phyloP scores from a whole-genome alignment of 92 coral and sea anemone genomes.

The Montipora capitata region DNA sequence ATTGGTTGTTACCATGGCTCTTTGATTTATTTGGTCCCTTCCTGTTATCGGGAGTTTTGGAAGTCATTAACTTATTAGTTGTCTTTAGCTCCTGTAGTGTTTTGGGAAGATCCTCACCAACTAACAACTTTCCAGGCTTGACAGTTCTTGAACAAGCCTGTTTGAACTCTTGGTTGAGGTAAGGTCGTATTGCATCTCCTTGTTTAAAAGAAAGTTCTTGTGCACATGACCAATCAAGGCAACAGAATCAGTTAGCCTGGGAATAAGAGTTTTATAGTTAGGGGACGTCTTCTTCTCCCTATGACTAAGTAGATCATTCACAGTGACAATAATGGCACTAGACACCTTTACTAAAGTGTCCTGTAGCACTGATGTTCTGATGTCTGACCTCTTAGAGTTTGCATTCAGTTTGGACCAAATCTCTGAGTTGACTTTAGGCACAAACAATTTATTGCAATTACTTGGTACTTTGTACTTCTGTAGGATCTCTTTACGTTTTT shows the following conservation, averaged over 20 bases:
- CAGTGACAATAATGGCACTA: not conserved
- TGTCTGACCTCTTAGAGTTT: not conserved
- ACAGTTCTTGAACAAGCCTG: conserved; percentile 37
- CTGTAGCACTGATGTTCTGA: not conserved
- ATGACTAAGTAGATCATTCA: not conserved
- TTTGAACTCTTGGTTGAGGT: conserved; percentile 12
- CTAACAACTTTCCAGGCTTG: conserved; percentile 40
- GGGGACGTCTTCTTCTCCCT: not conserved
- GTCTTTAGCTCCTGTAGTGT: conserved; percentile 62
- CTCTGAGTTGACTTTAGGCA: not conserved
- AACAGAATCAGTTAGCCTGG: not conserved
- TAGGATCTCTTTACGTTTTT: conserved; percentile 43
- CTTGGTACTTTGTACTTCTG: conserved; percentile 11
- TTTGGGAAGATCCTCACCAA: conserved; percentile 55
- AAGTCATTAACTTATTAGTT: conserved; percentile 38
- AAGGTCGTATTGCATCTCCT: conserved; percentile 14
- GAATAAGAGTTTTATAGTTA: not conserved
- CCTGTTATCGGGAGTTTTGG: not conserved
- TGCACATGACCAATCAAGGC: not conserved
- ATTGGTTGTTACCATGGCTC: not conserved
- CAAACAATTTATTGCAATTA: not conserved
- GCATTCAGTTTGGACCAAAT: not conserved
- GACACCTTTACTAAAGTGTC: not conserved
- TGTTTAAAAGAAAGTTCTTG: not conserved
- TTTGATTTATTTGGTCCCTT: not conserved